phyloP scores from a whole-genome alignment of 1,140 invertebrate genomes.

The Wiebesia pumilae region DNA sequence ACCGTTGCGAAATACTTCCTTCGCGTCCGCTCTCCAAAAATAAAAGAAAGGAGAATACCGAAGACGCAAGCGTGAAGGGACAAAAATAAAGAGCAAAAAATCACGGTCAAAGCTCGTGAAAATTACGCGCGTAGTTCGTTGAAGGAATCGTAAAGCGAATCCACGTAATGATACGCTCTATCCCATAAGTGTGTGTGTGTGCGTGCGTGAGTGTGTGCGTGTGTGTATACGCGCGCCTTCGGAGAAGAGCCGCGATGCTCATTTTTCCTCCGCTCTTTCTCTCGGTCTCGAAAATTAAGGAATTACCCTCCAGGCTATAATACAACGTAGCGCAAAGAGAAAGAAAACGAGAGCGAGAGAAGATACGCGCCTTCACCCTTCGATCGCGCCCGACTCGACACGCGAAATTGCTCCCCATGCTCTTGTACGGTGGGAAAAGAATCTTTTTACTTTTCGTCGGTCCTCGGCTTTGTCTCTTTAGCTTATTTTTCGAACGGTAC shows the following conservation, averaged over 20 bases:
- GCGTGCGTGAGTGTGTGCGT: too few relatives aligned
- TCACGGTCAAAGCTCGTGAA: conserved; percentile 39
- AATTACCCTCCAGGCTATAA: conserved; percentile 54
- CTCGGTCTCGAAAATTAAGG: conserved; percentile 56
- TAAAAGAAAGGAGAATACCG: not conserved
- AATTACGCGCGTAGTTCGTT: conserved; percentile 43
- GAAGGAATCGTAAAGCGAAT: conserved; percentile 64
- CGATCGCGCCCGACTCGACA: conserved; percentile 11
- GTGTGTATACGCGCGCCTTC: conserved; percentile 57
- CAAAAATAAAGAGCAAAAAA: not conserved
- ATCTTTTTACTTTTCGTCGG: conserved; percentile 12
- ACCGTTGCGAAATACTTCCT: conserved; percentile 23
- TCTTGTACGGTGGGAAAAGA: conserved; percentile 31
- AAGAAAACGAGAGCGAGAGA: conserved; percentile 7
- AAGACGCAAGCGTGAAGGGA: not conserved
- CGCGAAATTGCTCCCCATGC: conserved; percentile 30
- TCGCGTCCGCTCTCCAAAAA: not conserved
- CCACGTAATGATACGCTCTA: conserved; percentile 63
- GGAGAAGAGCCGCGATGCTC: conserved; percentile 52
- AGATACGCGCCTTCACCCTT: conserved; percentile 14
- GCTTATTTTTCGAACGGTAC: not conserved
- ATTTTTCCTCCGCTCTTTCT: conserved; percentile 52
- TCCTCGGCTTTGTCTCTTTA: not conserved
- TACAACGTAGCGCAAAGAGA: conserved; percentile 6
- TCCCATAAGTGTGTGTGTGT: conserved; percentile 58